phyloP scores from a whole-genome alignment of 2,797 vertebrate species.

The Rhodeus uyekii region DNA sequence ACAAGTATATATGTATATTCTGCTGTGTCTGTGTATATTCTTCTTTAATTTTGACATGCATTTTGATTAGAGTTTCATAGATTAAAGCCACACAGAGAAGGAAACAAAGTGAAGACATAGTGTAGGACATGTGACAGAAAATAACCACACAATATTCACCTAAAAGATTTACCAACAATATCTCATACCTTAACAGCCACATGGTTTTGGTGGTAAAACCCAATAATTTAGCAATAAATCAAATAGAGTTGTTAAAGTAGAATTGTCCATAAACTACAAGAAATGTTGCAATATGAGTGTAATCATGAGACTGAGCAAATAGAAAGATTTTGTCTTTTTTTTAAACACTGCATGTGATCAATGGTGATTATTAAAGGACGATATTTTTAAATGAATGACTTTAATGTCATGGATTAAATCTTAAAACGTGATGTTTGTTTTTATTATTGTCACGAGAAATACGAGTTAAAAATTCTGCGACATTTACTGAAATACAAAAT shows the following conservation, averaged over 20 bases:
- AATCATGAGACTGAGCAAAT: background rate
- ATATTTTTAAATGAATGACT: background rate
- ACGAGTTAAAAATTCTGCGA: background rate
- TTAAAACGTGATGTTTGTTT: too few species aligned
- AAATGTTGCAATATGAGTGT: background rate
- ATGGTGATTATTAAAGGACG: background rate
- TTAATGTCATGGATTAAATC: background rate
- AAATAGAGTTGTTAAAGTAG: background rate
- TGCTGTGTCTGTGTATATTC: background rate
- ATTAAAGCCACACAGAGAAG: background rate
- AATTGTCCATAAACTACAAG: background rate
- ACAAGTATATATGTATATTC: background rate
- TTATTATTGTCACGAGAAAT: background rate
- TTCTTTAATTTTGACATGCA: background rate
- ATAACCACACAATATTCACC: background rate
- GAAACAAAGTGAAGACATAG: background rate
- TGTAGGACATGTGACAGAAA: background rate
- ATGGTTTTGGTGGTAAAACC: background rate
- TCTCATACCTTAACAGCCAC: background rate
- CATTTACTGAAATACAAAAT: background rate
- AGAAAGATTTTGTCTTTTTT: background rate
- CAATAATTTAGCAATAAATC: background rate
- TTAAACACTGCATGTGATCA: background rate
- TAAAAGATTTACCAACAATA: background rate
- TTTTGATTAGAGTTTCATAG: background rate